Evolutionary conservation across 2,113 vertebrate genomes (phyloP).

Genomic region (Gymnocephalus cernua): DNA sequence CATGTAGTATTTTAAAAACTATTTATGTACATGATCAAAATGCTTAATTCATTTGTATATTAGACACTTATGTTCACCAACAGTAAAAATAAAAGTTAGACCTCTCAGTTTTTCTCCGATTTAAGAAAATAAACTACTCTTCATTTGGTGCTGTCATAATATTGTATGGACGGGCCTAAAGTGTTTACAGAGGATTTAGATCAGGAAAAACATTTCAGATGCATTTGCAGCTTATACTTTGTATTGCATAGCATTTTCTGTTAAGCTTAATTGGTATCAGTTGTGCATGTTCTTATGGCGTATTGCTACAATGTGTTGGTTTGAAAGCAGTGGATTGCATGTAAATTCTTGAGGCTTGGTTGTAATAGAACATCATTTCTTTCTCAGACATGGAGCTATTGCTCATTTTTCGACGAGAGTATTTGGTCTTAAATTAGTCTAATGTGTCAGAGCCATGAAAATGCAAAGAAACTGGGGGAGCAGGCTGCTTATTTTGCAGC

Average conservation of each 20-base stretch:
- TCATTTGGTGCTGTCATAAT: background rate
- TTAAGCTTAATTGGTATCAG: background rate
- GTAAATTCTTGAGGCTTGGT: conserved; percentile 8
- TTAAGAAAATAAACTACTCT: background rate
- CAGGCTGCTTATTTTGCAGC: conserved; percentile 27
- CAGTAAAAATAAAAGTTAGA: background rate
- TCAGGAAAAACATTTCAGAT: background rate
- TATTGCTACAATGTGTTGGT: background rate
- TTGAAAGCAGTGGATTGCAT: conserved; percentile 2
- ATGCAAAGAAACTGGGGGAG: conserved; percentile 20
- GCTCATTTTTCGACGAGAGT: conserved; percentile 3
- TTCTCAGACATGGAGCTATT: conserved; percentile 1
- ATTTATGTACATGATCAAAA: background rate
- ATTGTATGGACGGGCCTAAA: too few species aligned
- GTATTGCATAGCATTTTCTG: background rate
- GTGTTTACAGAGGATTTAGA: background rate
- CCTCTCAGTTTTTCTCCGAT: too few species aligned
- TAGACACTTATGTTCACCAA: background rate
- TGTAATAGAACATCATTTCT: conserved; percentile 16
- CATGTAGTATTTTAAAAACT: background rate
- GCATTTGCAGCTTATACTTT: background rate
- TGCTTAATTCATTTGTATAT: background rate
- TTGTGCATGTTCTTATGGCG: background rate
- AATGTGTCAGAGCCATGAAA: conserved; percentile 19
- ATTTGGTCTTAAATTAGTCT: conserved; percentile 22